phyloP scores from a whole-genome alignment of 2,888 invertebrate genomes.

The Hypena proboscidalis region DNA sequence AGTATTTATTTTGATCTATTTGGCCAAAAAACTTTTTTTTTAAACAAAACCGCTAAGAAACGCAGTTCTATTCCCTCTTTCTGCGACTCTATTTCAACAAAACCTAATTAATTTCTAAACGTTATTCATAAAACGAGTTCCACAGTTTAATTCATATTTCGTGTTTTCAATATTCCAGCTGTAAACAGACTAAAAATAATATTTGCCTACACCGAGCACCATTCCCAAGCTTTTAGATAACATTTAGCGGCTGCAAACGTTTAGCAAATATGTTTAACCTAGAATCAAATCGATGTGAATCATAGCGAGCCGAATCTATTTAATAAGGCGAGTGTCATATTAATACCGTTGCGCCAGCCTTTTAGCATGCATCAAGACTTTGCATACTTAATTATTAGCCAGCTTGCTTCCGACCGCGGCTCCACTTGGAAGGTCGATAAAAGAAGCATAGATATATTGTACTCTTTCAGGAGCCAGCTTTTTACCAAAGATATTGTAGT shows the following conservation, averaged over 20 bases:
- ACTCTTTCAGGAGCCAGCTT: too few relatives aligned
- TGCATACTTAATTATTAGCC: too few relatives aligned
- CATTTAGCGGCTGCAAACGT: conserved; percentile 16
- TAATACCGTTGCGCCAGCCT: conserved; percentile 26
- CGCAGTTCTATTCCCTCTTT: background rate
- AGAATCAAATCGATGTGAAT: conserved; percentile 36
- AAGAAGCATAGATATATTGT: too few relatives aligned
- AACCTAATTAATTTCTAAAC: too few relatives aligned
- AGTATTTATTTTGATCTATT: too few relatives aligned
- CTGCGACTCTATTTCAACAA: too few relatives aligned
- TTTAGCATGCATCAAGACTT: background rate
- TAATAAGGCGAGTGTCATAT: conserved; percentile 17
- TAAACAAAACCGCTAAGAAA: too few relatives aligned
- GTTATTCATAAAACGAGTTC: too few relatives aligned
- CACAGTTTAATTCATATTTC: background rate
- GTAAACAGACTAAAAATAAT: conserved; percentile 20
- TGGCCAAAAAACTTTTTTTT: too few relatives aligned
- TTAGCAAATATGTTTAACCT: conserved; percentile 36
- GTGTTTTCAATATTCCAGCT: background rate
- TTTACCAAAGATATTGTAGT: too few relatives aligned
- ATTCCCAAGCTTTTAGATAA: conserved; percentile 30
- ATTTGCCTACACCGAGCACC: conserved; percentile 17
- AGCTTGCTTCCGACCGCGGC: too few relatives aligned
- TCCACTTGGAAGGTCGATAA: too few relatives aligned
- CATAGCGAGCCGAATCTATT: conserved; percentile 31